A percentile compares a stretch with the other conserved stretches of the same genome.
phyloP scores from a whole-genome alignment of 2,113 vertebrate species.

The Anser brachyrhynchus region DNA sequence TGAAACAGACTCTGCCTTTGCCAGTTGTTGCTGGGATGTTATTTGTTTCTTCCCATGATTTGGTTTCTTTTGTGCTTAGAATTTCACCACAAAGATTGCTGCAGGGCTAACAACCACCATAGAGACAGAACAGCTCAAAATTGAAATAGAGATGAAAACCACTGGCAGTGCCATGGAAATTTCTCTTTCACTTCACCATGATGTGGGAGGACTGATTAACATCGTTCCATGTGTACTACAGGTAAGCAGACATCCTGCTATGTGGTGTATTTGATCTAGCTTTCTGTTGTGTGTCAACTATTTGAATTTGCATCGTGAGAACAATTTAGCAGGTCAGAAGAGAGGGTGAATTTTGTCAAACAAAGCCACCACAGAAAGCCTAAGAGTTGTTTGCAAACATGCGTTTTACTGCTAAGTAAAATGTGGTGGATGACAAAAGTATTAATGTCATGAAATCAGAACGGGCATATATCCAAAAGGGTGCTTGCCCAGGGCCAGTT shows the following conservation, averaged over 20 bases:
- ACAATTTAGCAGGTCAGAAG: not conserved
- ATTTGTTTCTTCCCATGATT: not conserved
- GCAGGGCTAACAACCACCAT: slow-evolving; percentile 54
- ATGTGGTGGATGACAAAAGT: not conserved
- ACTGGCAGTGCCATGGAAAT: slow-evolving; percentile 40
- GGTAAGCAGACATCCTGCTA: slow-evolving; percentile 58
- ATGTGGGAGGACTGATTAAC: slow-evolving; percentile 66
- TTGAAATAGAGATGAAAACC: slow-evolving; percentile 58
- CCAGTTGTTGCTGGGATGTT: not conserved
- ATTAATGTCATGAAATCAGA: not conserved
- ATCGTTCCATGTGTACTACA: slow-evolving; percentile 69
- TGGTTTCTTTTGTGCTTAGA: slow-evolving; percentile 52
- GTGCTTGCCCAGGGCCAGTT: not conserved
- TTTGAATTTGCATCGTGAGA: not conserved
- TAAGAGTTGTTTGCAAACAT: not conserved
- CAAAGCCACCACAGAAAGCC: not conserved
- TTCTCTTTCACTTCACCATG: slow-evolving; percentile 72
- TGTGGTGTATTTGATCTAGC: not conserved
- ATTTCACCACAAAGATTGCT: slow-evolving; percentile 39
- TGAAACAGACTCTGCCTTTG: not conserved
- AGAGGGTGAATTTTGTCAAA: not conserved
- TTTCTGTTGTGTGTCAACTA: not conserved
- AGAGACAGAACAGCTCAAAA: slow-evolving; percentile 57
- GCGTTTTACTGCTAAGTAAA: not conserved
- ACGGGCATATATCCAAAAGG: not conserved